A percentile compares a stretch with the other conserved stretches of the same genome.
Conservation (phyloP, 2,113 vertebrate genomes). For the Haemorhous mexicanus region DNA sequence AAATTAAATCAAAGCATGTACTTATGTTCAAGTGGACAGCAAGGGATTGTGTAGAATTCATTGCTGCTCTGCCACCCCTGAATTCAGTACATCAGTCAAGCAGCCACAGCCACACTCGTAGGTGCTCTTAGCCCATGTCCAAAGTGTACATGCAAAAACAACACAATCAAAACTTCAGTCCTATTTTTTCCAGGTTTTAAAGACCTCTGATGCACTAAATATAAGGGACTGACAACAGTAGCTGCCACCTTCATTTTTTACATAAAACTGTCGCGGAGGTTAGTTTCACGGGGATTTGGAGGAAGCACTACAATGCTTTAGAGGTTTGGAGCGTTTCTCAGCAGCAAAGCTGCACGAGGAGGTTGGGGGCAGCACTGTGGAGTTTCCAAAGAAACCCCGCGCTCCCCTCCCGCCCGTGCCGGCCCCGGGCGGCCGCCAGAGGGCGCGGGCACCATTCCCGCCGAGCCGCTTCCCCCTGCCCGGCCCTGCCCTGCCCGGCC, state of each 20-base stretch:
- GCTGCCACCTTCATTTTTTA: neutral
- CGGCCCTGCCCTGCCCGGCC: neutral
- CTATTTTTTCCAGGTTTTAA: neutral
- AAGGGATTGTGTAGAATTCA: neutral
- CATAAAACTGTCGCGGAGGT: no score
- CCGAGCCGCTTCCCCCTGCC: neutral
- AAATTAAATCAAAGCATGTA: neutral
- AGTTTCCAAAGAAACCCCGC: accelerated
- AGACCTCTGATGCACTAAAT: neutral
- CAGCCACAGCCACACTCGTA: accelerated
- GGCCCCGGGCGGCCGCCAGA: conserved; percentile 57
- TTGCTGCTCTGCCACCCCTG: neutral
- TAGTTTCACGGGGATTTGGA: accelerated
- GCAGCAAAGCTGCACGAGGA: neutral
- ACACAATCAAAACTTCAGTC: neutral
- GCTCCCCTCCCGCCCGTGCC: neutral
- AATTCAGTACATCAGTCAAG: neutral
- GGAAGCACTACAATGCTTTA: accelerated
- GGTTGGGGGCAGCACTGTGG: accelerated
- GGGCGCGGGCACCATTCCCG: conserved; percentile 26
- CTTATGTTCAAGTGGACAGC: neutral
- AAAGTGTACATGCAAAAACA: neutral
- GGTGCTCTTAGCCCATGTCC: neutral
- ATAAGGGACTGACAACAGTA: neutral
- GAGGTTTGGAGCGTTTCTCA: neutral